Evolutionary conservation across 2,113 vertebrate genomes (phyloP).

Genomic region (Bettongia penicillata): DNA sequence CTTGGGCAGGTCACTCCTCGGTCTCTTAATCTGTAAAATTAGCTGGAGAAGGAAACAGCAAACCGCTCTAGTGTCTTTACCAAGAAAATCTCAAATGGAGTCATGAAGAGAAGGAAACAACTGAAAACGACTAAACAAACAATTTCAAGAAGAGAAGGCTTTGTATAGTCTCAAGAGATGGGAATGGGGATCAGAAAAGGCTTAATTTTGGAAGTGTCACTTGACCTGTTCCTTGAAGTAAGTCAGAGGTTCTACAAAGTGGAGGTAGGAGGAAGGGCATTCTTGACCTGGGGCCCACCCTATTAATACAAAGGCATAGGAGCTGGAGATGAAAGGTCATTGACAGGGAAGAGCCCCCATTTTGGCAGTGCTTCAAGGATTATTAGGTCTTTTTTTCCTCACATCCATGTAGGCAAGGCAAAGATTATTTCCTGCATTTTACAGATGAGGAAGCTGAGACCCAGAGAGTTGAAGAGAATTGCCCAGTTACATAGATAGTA

Average conservation of each 20-base stretch:
- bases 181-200: not conserved
- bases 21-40: not conserved
- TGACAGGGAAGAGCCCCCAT: not conserved
- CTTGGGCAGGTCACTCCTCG: not conserved
- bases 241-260: not conserved
- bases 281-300: not conserved
- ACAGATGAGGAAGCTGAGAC: not conserved
- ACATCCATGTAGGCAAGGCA: not conserved
- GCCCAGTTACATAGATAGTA: too few species aligned
- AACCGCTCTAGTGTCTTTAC: not conserved
- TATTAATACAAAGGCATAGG: not conserved
- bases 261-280: not conserved
- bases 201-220: not conserved
- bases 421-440: not conserved
- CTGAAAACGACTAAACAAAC: not conserved
- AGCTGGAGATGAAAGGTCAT: not conserved
- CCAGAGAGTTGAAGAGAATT: too few species aligned
- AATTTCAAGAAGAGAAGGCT: not conserved
- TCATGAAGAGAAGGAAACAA: not conserved
- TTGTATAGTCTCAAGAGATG: not conserved
- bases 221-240: not conserved
- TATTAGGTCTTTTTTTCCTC: not conserved
- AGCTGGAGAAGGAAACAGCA: not conserved
- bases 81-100: not conserved
- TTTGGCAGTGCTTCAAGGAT: not conserved